A percentile compares a stretch with the other conserved stretches of the same genome.
Evolutionary conservation across 2,888 invertebrate species (phyloP).

Genomic region (Sesamia inferens): DNA sequence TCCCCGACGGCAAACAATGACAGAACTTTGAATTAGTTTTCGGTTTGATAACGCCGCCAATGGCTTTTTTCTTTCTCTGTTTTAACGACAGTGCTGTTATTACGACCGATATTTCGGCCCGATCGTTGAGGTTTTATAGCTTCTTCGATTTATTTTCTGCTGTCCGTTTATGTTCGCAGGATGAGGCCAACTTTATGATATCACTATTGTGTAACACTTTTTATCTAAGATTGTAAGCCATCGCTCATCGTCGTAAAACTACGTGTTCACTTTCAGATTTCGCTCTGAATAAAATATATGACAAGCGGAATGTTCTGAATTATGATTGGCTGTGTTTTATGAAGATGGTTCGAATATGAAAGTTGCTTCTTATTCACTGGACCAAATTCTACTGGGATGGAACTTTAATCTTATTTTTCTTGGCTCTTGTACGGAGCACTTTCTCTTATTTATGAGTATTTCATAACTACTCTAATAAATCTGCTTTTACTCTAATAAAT

Average conservation of each 20-base stretch:
- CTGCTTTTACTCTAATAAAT: neutral
- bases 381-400: conserved; percentile 11
- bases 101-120: conserved; percentile 75
- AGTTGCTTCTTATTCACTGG: conserved; percentile 27
- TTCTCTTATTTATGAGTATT: neutral
- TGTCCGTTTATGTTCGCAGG: conserved; percentile 67
- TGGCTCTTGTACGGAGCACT: neutral
- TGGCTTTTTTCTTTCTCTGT: conserved; percentile 73
- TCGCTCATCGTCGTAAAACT: conserved; percentile 53
- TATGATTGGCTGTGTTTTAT: conserved; percentile 57
- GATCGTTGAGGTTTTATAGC: conserved; percentile 75
- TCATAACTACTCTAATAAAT: neutral
- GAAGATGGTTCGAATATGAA: conserved; percentile 22
- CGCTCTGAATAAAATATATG: conserved; percentile 56
- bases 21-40: conserved; percentile 88
- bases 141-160: conserved; percentile 70
- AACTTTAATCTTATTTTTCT: neutral
- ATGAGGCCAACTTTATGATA: conserved; percentile 64
- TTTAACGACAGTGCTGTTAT: conserved; percentile 78
- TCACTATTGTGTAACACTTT: conserved; percentile 66
- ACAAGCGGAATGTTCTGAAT: conserved; percentile 45
- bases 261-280: conserved; percentile 52
- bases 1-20: conserved; percentile 84
- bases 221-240: conserved; percentile 62
- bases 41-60: conserved; percentile 81